phyloP scores from a whole-genome alignment of 2,797 vertebrate species.

The Pristis pectinata region DNA sequence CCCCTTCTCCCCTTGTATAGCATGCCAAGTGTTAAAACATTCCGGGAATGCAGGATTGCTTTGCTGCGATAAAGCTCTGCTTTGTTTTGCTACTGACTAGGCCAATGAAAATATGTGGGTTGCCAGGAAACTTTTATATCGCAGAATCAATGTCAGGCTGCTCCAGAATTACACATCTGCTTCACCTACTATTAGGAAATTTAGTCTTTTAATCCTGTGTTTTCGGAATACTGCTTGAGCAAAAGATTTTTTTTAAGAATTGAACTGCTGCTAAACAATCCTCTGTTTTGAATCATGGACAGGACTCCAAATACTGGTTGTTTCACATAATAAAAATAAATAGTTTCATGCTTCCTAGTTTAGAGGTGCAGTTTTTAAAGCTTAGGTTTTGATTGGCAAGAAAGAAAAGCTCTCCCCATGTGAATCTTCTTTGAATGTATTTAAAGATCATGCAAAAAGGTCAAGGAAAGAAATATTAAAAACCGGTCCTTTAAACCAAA shows the following conservation, averaged over 20 bases:
- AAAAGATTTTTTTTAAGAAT: conserved; percentile 46
- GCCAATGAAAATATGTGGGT: conserved; percentile 67
- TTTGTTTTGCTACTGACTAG: conserved; percentile 88
- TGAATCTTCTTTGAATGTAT: not conserved
- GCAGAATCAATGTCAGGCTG: conserved; percentile 48
- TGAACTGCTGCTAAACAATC: not conserved
- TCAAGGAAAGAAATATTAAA: not conserved
- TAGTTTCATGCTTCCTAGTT: not conserved
- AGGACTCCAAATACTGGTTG: not conserved
- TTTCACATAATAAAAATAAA: not conserved
- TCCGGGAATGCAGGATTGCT: conserved; percentile 85
- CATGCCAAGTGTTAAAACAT: conserved; percentile 85
- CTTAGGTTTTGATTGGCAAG: not conserved
- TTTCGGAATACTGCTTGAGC: not conserved
- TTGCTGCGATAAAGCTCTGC: conserved; percentile 88
- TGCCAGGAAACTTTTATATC: conserved; percentile 65
- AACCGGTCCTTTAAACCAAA: not conserved
- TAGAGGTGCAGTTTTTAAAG: not conserved
- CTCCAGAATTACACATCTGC: conserved; percentile 47
- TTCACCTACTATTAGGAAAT: conserved; percentile 57
- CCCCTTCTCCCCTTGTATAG: conserved; percentile 54
- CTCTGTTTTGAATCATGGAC: not conserved
- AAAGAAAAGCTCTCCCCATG: not conserved
- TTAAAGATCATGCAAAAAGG: too few relatives aligned
- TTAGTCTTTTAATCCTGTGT: not conserved